Base-by-base conservation (phyloP, 2,888 invertebrate genomes). In the Melanostoma scalare region DNA sequence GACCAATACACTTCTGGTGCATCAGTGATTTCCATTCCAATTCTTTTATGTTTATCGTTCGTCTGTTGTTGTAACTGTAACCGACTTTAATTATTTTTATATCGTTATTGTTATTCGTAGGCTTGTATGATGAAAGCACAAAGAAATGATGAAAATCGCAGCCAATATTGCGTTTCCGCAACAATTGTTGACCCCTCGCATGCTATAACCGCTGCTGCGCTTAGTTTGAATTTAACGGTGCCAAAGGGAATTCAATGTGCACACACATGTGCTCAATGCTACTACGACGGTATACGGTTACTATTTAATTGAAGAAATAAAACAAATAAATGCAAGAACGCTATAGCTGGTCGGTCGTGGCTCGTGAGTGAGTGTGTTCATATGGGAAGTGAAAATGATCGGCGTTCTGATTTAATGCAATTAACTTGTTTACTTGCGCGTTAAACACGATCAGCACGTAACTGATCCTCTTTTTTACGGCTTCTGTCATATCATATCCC, bases 371-470 rank as follows among this genome's bases (percentile, higher is more conserved):
- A 20, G 20, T 20, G 20, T 20, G 60, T 44, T 60, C 46, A 35
- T 9, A 72, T 61, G 61, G 77, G 81, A 82, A 82, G 77, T 73
- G 68, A 77, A 77, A 63, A 42, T 61, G 42, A 76, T 71, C 40
- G 42, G 46, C 60, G 76, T 76, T 81, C 80, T 81, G 73, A 73
- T 77, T 81, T 53, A 50, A 61, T 61, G 72, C 67, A 76, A 81
- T 76, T 77, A 72, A 73, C 67, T 68, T 71, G 75, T 71, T 75
- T 69, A 53, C 58, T 69, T 44, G 38, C 46, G 46, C 63, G 55
- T 52, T 56, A 10, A 38, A 33, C 74, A 74, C 69, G 60, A 72
- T 42, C 52, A 6, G 38, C 75, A 50, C 60, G 58, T 60, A 53
- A 44, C 52, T 36, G 60, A 60, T 52, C 52, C 38, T 53, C 67